Conservation (phyloP, 2,113 vertebrate genomes). For the Dinomys branickii region DNA sequence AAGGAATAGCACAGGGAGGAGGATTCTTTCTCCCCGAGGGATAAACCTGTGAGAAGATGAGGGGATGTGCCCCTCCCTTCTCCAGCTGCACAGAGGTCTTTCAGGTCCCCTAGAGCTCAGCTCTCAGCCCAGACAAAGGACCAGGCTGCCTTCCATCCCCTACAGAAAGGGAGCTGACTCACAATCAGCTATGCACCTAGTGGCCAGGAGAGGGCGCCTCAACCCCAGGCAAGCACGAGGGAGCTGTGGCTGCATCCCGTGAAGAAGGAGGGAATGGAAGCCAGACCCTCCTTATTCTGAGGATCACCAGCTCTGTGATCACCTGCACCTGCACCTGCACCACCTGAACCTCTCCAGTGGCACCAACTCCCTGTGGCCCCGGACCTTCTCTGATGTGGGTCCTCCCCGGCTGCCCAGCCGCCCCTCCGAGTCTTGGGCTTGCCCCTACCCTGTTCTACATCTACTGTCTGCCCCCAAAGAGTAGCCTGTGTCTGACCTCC, state of each 20-base stretch:
- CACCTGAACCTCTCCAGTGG: not conserved
- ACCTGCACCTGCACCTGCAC: no score
- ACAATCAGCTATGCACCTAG: constrained; percentile 57
- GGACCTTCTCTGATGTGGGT: not conserved
- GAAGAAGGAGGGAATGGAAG: not conserved
- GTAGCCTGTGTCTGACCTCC: not conserved
- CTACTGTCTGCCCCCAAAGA: not conserved
- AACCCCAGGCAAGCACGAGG: constrained; percentile 82
- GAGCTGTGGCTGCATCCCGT: constrained; percentile 21
- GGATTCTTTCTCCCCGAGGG: not conserved
- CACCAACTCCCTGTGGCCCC: not conserved
- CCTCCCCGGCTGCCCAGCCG: not conserved
- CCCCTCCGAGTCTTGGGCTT: not conserved
- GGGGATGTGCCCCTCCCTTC: not conserved
- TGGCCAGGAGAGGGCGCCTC: constrained; percentile 89
- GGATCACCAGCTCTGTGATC: not conserved
- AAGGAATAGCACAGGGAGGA: not conserved
- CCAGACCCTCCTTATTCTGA: not conserved
- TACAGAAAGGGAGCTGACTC: not conserved
- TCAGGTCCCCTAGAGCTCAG: not conserved
- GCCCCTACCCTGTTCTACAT: not conserved
- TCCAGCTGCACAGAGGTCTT: no score
- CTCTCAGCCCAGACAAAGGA: constrained; percentile 50
- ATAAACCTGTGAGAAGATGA: not conserved
- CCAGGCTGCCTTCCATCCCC: not conserved